A percentile compares a stretch with the other conserved stretches of the same genome.
phyloP scores from a whole-genome alignment of 1,140 invertebrate species.

The Scaptomyza hsui region DNA sequence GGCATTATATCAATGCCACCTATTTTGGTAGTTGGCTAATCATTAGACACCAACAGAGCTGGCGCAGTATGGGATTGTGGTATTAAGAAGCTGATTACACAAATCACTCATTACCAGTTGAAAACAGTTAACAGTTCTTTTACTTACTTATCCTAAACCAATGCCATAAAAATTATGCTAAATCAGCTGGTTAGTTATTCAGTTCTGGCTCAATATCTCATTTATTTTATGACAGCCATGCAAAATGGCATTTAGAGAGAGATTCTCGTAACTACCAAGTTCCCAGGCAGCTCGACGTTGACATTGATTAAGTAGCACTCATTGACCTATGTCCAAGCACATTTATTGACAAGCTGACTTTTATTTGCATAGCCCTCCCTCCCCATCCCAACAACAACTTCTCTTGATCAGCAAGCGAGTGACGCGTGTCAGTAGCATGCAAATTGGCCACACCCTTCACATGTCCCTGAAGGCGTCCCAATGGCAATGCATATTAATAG shows the following conservation, averaged over 20 bases:
- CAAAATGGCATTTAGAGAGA: slow-evolving; percentile 7
- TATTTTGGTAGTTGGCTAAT: slow-evolving; percentile 67
- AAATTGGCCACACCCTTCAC: slow-evolving; percentile 72
- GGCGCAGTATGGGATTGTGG: slow-evolving; percentile 9
- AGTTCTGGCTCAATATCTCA: neutral
- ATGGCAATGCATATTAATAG: slow-evolving; percentile 45
- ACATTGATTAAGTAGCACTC: slow-evolving; percentile 68
- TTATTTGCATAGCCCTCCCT: slow-evolving; percentile 57
- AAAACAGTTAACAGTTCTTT: neutral
- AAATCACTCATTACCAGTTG: no score
- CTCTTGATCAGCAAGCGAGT: slow-evolving; percentile 33
- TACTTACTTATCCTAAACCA: neutral
- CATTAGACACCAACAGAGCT: slow-evolving; percentile 57
- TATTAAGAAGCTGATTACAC: neutral
- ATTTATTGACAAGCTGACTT: slow-evolving; percentile 51
- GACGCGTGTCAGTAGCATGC: slow-evolving; percentile 69
- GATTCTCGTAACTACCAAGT: neutral
- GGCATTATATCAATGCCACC: slow-evolving; percentile 72
- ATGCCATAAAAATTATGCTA: slow-evolving; percentile 14
- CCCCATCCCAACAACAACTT: neutral
- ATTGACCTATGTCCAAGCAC: slow-evolving; percentile 79
- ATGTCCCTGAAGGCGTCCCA: slow-evolving; percentile 41
- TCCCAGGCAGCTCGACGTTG: slow-evolving; percentile 24
- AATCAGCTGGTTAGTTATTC: slow-evolving; percentile 8
- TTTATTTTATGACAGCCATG: slow-evolving; percentile 15